Evolutionary conservation across 1,140 invertebrate species (phyloP).

Genomic region (Mya arenaria): DNA sequence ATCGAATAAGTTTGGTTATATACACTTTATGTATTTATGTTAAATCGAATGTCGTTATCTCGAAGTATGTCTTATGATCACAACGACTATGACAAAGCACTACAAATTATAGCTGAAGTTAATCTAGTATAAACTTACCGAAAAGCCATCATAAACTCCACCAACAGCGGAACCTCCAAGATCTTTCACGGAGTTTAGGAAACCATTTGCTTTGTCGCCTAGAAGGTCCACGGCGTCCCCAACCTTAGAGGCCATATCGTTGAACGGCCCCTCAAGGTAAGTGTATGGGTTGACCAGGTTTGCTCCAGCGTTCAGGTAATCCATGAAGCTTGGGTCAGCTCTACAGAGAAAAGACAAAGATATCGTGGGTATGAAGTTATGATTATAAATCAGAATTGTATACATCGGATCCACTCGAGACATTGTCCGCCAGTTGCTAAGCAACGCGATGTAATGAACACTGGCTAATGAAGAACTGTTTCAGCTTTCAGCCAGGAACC

Average conservation of each 20-base stretch:
- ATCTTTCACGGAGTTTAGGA: conserved; percentile 40
- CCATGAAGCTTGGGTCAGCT: not conserved
- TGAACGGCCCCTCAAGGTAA: conserved; percentile 9
- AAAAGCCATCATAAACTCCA: not conserved
- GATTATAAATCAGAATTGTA: too few species aligned
- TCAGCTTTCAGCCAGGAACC: too few species aligned
- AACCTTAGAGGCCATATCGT: conserved; percentile 28
- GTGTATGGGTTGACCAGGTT: conserved; percentile 31
- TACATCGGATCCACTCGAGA: too few species aligned
- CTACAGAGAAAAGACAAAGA: not conserved
- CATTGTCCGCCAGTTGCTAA: too few species aligned
- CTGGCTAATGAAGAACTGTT: too few species aligned
- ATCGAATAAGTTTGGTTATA: too few species aligned
- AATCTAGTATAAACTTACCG: conserved; percentile 1
- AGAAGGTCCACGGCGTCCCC: conserved; percentile 17
- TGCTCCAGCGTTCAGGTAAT: conserved; percentile 36
- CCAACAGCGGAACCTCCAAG: not conserved
- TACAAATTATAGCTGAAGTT: too few species aligned
- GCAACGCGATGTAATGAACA: too few species aligned
- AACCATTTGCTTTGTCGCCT: conserved; percentile 24
- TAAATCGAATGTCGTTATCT: too few species aligned
- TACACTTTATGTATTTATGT: too few species aligned
- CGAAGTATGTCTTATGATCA: too few species aligned
- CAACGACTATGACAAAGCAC: too few species aligned
- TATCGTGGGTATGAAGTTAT: not conserved